phyloP scores from a whole-genome alignment of 2,888 invertebrate species.

The Cryptus viduatorius region DNA sequence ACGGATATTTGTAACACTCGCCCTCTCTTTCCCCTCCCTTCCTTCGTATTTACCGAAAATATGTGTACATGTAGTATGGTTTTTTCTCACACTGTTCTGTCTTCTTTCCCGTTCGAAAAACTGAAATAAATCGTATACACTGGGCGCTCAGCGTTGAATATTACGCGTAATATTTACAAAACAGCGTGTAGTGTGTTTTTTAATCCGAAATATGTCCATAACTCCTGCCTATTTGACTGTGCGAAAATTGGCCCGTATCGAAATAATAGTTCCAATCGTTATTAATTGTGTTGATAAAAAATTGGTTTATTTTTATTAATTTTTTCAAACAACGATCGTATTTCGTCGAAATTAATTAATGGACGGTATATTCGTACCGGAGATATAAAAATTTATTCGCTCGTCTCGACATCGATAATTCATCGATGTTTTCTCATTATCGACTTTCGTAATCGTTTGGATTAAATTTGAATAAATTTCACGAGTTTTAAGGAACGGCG shows the following conservation, averaged over 20 bases:
- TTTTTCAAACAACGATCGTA: background rate
- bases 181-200: background rate
- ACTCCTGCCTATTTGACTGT: constrained; percentile 41
- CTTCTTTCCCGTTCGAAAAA: constrained; percentile 7
- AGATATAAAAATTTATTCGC: background rate
- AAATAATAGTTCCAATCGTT: constrained; percentile 5
- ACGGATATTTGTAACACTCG: constrained; percentile 30
- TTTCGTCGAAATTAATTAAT: too few relatives aligned
- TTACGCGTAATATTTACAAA: constrained; percentile 14
- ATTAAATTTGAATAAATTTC: background rate
- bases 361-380: too few relatives aligned
- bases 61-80: background rate
- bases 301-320: background rate
- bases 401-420: background rate
- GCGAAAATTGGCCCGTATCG: background rate
- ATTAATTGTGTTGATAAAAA: constrained; percentile 5
- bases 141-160: background rate
- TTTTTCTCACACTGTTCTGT: background rate
- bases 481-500: background rate
- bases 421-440: background rate
- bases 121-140: constrained; percentile 19
- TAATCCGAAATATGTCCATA: background rate
- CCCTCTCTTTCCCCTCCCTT: background rate
- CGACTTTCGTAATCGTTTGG: background rate
- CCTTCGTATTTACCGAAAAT: background rate